Evolutionary conservation across 1,140 invertebrate genomes (phyloP), one percentile per base, ranked within the genome.

Genomic region (Phortica variegata): DNA sequence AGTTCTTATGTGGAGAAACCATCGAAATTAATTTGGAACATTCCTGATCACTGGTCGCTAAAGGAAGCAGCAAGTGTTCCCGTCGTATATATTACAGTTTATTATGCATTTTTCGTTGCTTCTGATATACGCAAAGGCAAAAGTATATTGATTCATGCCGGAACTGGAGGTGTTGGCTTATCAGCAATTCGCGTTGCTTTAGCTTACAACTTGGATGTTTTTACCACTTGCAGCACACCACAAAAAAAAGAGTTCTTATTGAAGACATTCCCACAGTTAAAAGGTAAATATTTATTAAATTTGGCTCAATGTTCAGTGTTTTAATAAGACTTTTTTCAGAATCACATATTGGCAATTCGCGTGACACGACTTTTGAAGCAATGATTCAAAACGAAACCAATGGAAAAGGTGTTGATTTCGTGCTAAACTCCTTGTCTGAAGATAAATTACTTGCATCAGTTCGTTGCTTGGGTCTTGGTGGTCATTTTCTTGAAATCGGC

Each of bases 61-160:
- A 85, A 90, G 63, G 89, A 97, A 34, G 94, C 93, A 1, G 89
- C 90, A 0, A 92, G 92, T 1, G 82, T 97, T 0, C 93, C 93
- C 3, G 86, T 87, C 1, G 89, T 89, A 4, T 96, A 95, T 65
- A 82, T 83, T 36, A 95, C 91, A 0, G 90, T 85, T 2, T 89
- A 91, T 54, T 92, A 91, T 70, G 87, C 91, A 7, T 80, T 97
- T 45, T 76, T 82, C n/a, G 79, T 81, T 72, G 66, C 76, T 20
- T 86, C 84, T 8, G 76, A 82, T 42, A 81, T 93, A 47, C 75
- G 81, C 47, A 79, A 79, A 42, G 88, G 87, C 2, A 87, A 91
- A 54, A 82, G 79, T 2, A 79, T 93, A 17, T 80, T 93, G 1
- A 92, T 95, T 61, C 92, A 95, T 76, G 87, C 91, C n/a, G 92